Evolutionary conservation across 1,140 invertebrate genomes (phyloP).

Genomic region (Penaeus chinensis): DNA sequence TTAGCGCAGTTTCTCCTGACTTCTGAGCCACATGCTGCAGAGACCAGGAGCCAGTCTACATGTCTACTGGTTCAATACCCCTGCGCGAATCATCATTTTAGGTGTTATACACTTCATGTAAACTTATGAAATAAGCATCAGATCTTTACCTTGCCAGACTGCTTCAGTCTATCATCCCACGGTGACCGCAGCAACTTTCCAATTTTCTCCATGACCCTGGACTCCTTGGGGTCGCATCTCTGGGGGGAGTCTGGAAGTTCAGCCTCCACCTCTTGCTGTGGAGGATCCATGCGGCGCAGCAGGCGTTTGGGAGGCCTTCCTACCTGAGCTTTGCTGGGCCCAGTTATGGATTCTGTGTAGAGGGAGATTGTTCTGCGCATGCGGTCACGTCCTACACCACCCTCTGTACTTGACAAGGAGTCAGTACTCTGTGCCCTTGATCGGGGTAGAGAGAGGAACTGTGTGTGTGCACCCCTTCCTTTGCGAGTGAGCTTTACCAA

Average conservation of each 20-base stretch:
- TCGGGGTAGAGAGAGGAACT: conserved; percentile 52
- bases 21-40: conserved; percentile 45
- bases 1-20: conserved; percentile 31
- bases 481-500: conserved; percentile 41
- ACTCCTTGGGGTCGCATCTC: conserved; percentile 49
- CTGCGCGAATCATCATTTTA: conserved; percentile 55
- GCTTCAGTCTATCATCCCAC: conserved; percentile 66
- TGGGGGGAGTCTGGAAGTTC: conserved; percentile 44
- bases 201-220: conserved; percentile 66
- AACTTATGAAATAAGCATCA: neutral
- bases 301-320: conserved; percentile 63
- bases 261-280: conserved; percentile 46
- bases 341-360: conserved; percentile 64
- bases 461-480: conserved; percentile 41
- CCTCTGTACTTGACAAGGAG: conserved; percentile 28
- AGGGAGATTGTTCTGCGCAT: conserved; percentile 50
- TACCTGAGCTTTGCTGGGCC: conserved; percentile 66
- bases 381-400: conserved; percentile 41
- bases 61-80: conserved; percentile 55
- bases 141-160: conserved; percentile 52
- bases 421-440: conserved; percentile 34
- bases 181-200: conserved; percentile 66
- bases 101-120: neutral
- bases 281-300: conserved; percentile 48
- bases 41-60: conserved; percentile 40